These are phyloP conservation scores for Astyanax mexicanus DNA, from an alignment of 2,797 vertebrate genomes.

Conservation along the genomic window DNA sequence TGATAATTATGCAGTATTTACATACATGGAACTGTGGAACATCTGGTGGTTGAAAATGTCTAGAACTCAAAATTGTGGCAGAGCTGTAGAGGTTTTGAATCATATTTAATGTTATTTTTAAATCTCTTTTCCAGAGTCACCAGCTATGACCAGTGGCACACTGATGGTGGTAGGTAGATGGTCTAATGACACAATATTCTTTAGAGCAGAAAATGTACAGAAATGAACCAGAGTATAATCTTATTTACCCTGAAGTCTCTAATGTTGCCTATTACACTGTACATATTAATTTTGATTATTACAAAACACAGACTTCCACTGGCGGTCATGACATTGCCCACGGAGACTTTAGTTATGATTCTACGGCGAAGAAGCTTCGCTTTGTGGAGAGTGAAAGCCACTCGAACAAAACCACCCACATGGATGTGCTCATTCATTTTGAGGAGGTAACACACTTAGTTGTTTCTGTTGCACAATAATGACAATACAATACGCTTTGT, in stretches of 20 bases:
- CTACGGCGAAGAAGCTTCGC: slow-evolving; percentile 71
- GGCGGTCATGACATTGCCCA: slow-evolving; percentile 61
- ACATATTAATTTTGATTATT: too few species aligned
- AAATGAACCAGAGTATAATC: not conserved
- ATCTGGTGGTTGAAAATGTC: too few species aligned
- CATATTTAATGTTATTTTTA: not conserved
- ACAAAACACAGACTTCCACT: slow-evolving; percentile 41
- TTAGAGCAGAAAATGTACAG: not conserved
- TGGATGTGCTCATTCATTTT: slow-evolving; percentile 79
- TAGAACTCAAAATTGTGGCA: not conserved
- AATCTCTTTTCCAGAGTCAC: slow-evolving; percentile 39
- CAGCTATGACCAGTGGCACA: slow-evolving; percentile 50
- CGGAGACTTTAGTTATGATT: slow-evolving; percentile 74
- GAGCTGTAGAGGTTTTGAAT: not conserved
- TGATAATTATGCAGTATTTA: too few species aligned
- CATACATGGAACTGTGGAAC: too few species aligned
- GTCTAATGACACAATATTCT: not conserved
- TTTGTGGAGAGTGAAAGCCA: slow-evolving; percentile 72
- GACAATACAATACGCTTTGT: too few species aligned
- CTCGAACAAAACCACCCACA: slow-evolving; percentile 60
- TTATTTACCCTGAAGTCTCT: not conserved
- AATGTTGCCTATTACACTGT: too few species aligned
- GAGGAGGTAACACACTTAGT: slow-evolving; percentile 70
- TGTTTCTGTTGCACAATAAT: too few species aligned
- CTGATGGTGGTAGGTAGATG: slow-evolving; percentile 54